Evolutionary conservation across 2,888 invertebrate genomes (phyloP).

Genomic region (Pseudanteris insignis): DNA sequence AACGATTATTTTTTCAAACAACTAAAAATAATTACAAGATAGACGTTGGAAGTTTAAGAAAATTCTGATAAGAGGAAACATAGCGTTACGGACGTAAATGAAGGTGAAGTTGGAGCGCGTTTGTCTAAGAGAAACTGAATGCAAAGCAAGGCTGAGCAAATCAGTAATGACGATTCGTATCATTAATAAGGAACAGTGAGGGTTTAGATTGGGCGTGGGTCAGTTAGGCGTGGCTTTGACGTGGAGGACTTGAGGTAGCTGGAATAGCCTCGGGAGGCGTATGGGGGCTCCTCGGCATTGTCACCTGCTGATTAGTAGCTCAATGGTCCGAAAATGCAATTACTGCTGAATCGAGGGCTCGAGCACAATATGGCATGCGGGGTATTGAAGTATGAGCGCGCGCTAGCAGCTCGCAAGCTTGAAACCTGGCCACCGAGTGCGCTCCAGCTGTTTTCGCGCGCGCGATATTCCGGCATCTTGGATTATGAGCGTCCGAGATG

Average conservation of each 20-base stretch:
- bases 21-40: too few relatives aligned
- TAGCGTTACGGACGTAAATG: too few relatives aligned
- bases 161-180: constrained; percentile 49
- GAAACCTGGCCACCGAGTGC: constrained; percentile 19
- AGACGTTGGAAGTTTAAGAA: too few relatives aligned
- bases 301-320: constrained; percentile 56
- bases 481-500: constrained; percentile 26
- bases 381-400: constrained; percentile 6
- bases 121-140: constrained; percentile 4
- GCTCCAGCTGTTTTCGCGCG: constrained; percentile 25
- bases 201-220: constrained; percentile 4
- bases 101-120: too few relatives aligned
- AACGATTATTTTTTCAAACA: too few relatives aligned
- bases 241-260: constrained; percentile 42
- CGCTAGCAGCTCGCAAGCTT: constrained; percentile 12
- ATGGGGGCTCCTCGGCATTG: constrained; percentile 45
- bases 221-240: constrained; percentile 12
- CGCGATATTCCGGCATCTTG: constrained; percentile 34
- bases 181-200: constrained; percentile 45
- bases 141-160: constrained; percentile 34
- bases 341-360: constrained; percentile 45
- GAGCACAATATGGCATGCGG: constrained; percentile 13
- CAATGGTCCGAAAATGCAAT: constrained; percentile 54
- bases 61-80: too few relatives aligned
- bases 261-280: constrained; percentile 33